Conservation (phyloP, 2,888 invertebrate genomes). For the Hirtodrosophila trivittata region DNA sequence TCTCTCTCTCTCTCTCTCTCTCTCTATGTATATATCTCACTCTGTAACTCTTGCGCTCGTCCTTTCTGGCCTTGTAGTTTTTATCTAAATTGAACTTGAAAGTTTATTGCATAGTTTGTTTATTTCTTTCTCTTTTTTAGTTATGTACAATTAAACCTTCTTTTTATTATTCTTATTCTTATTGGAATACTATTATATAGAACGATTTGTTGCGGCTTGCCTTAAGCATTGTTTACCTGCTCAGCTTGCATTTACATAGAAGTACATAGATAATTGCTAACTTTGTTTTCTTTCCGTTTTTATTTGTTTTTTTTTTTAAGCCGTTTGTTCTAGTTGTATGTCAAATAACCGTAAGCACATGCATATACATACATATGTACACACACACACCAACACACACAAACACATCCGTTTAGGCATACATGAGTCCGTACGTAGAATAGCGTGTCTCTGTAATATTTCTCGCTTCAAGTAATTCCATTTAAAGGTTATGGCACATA, state of each 20-base stretch:
- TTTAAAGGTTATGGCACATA: slow-evolving; percentile 21
- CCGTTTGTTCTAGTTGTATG: slow-evolving; percentile 31
- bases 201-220: slow-evolving; percentile 29
- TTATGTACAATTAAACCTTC: slow-evolving; percentile 10
- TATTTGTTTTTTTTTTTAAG: too few relatives aligned
- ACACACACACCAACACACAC: not conserved
- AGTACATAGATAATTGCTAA: slow-evolving; percentile 1
- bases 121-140: slow-evolving; percentile 15
- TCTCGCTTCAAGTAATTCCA: slow-evolving; percentile 26
- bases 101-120: slow-evolving; percentile 34
- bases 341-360: slow-evolving; percentile 28
- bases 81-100: slow-evolving; percentile 33
- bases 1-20: slow-evolving; percentile 20
- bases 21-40: slow-evolving; percentile 3
- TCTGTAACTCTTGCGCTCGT: slow-evolving; percentile 4
- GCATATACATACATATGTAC: not conserved
- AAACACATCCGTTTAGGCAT: not conserved
- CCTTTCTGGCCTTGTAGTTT: slow-evolving; percentile 37
- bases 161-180: slow-evolving; percentile 20
- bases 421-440: slow-evolving; percentile 39
- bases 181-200: slow-evolving; percentile 17
- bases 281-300: slow-evolving; percentile 7
- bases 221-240: slow-evolving; percentile 16
- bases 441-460: slow-evolving; percentile 24
- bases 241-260: slow-evolving; percentile 1